These are phyloP conservation scores for Thermophis baileyi DNA, from an alignment of 2,113 vertebrate genomes.

Conservation along the genomic window DNA sequence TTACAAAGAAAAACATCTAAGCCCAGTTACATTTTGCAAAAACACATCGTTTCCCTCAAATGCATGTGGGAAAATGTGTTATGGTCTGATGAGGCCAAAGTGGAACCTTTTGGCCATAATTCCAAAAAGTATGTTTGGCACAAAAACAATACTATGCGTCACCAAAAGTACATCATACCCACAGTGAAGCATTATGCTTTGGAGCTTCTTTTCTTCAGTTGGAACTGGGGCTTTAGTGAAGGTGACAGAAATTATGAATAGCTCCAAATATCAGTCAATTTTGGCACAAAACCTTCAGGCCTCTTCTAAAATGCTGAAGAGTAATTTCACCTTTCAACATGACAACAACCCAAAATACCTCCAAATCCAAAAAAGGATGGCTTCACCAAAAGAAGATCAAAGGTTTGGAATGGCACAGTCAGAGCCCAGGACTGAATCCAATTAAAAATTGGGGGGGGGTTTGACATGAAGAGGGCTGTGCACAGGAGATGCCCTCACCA, in stretches of 20 bases:
- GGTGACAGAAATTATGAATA: background rate
- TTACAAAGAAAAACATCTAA: background rate
- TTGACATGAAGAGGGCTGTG: background rate
- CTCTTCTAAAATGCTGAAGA: background rate
- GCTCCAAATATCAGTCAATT: background rate
- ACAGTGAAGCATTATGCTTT: background rate
- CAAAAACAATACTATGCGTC: background rate
- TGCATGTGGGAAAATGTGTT: background rate
- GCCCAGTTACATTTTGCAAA: background rate
- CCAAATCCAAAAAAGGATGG: background rate
- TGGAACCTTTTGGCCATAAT: background rate
- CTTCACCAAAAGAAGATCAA: background rate
- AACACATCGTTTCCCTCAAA: background rate
- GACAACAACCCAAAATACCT: background rate
- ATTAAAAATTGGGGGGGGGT: background rate
- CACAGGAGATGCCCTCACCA: background rate
- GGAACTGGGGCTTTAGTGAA: background rate
- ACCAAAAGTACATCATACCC: background rate
- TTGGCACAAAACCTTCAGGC: background rate
- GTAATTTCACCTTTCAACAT: background rate
- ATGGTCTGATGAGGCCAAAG: background rate
- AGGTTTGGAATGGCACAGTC: background rate
- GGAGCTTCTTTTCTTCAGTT: background rate
- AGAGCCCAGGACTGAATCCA: background rate
- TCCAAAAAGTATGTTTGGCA: background rate